A percentile compares a stretch with the other conserved stretches of the same genome.
phyloP scores from a whole-genome alignment of 2,888 invertebrate species.

The Heteromurus nitidus region DNA sequence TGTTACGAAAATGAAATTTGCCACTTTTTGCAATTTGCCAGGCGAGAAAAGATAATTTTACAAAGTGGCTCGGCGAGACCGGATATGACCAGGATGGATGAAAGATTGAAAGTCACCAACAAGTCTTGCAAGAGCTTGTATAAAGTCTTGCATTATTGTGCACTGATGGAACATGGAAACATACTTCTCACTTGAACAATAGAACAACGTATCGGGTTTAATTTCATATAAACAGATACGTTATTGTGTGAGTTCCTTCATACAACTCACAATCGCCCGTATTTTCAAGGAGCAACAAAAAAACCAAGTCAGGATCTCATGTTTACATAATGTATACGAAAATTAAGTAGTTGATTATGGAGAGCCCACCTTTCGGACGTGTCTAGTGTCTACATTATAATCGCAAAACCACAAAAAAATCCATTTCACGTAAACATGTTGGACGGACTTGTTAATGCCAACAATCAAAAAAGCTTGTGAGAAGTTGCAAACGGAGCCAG shows the following conservation, averaged over 20 bases:
- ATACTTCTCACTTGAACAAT: too few relatives aligned
- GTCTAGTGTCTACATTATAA: conserved; percentile 21
- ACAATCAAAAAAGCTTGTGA: not conserved
- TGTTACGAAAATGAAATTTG: too few relatives aligned
- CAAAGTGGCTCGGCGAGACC: too few relatives aligned
- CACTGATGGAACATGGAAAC: too few relatives aligned
- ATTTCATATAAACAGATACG: too few relatives aligned
- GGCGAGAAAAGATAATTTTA: too few relatives aligned
- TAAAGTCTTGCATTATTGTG: too few relatives aligned
- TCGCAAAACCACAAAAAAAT: conserved; percentile 27
- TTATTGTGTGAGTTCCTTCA: conserved; percentile 43
- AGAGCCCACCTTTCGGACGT: conserved; percentile 45
- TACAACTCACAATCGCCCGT: conserved; percentile 51
- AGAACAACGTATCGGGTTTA: too few relatives aligned
- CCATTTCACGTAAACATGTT: not conserved
- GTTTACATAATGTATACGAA: conserved; percentile 37
- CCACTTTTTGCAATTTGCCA: too few relatives aligned
- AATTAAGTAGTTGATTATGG: conserved; percentile 54
- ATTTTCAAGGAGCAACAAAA: conserved; percentile 26
- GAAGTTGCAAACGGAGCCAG: not conserved
- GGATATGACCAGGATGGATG: too few relatives aligned
- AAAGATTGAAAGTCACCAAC: too few relatives aligned
- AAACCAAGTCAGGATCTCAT: conserved; percentile 6
- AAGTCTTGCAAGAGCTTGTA: too few relatives aligned
- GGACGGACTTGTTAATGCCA: not conserved